Evolutionary conservation across 2,888 invertebrate species (phyloP).

Genomic region (Onthophagus sagittarius): DNA sequence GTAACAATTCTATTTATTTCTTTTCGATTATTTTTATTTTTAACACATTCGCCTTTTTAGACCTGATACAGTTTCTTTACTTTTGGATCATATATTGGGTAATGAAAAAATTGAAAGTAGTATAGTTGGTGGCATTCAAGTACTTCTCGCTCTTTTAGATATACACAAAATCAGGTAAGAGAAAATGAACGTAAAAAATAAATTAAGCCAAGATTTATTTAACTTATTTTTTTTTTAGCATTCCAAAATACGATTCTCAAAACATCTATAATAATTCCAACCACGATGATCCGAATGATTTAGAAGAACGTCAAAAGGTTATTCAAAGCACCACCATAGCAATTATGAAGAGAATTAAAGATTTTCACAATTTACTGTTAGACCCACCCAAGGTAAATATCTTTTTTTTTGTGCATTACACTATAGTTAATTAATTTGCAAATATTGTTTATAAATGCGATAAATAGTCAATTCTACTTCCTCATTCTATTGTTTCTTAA

Average conservation of each 20-base stretch:
- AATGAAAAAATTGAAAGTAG: conserved; percentile 64
- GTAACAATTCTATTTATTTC: conserved; percentile 50
- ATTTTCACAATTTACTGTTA: conserved; percentile 64
- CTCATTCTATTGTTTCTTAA: too few relatives aligned
- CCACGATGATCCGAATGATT: conserved; percentile 50
- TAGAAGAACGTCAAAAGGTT: conserved; percentile 58
- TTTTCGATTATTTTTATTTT: conserved; percentile 12
- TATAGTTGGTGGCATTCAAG: conserved; percentile 74
- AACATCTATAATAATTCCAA: conserved; percentile 40
- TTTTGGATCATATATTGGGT: conserved; percentile 73
- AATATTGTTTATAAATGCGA: too few relatives aligned
- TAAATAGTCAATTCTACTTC: too few relatives aligned
- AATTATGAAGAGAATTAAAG: conserved; percentile 63
- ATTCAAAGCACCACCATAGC: conserved; percentile 61
- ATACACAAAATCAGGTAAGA: conserved; percentile 50
- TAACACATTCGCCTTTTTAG: conserved; percentile 35
- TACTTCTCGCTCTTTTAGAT: conserved; percentile 70
- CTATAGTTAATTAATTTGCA: too few relatives aligned
- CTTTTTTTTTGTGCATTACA: too few relatives aligned
- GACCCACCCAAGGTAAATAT: conserved; percentile 66
- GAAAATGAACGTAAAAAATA: too few relatives aligned
- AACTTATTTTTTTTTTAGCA: conserved; percentile 30
- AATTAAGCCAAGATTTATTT: too few relatives aligned
- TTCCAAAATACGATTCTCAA: conserved; percentile 37
- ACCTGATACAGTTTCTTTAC: conserved; percentile 59